Evolutionary conservation across 2,888 invertebrate species (phyloP).

Genomic region (Paralinhomoeus sp.): DNA sequence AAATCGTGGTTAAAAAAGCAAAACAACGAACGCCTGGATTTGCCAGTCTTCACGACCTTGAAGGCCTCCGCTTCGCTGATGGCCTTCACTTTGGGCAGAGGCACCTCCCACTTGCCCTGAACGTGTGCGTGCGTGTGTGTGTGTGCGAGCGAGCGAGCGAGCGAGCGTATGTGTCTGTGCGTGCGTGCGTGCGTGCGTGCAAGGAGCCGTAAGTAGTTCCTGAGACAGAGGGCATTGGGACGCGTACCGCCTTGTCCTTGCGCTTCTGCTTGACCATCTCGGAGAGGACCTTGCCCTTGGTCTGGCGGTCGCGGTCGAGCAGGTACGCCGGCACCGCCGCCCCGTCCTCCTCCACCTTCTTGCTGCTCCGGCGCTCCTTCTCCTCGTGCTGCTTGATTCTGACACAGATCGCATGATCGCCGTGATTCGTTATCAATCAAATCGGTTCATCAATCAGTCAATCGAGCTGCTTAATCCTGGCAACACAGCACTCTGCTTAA

Average conservation of each 20-base stretch:
- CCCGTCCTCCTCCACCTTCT: slow-evolving; percentile 52
- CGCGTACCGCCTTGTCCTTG: slow-evolving; percentile 66
- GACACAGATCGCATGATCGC: too few relatives aligned
- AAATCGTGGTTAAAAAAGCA: background rate
- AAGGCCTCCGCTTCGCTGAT: slow-evolving; percentile 92
- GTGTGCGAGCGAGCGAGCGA: too few relatives aligned
- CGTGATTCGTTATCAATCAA: too few relatives aligned
- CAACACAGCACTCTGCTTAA: too few relatives aligned
- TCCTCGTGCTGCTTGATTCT: slow-evolving; percentile 80
- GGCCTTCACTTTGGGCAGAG: slow-evolving; percentile 87
- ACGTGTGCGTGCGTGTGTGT: too few relatives aligned
- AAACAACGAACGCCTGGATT: slow-evolving; percentile 42
- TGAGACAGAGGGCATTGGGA: background rate
- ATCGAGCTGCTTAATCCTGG: too few relatives aligned
- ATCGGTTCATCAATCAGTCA: too few relatives aligned
- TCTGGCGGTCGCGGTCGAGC: slow-evolving; percentile 83
- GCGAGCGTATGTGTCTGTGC: too few relatives aligned
- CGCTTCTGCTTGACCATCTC: slow-evolving; percentile 99
- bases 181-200: too few relatives aligned
- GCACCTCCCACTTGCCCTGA: slow-evolving; percentile 92
- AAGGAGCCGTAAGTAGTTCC: too few relatives aligned
- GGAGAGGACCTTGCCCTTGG: slow-evolving; percentile 75
- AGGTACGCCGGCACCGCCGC: slow-evolving; percentile 84
- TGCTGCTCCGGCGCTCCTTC: slow-evolving; percentile 49
- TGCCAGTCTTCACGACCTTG: slow-evolving; percentile 68